Base-by-base conservation (phyloP, 2,113 vertebrate genomes). In the Campylomormyrus numenius region DNA sequence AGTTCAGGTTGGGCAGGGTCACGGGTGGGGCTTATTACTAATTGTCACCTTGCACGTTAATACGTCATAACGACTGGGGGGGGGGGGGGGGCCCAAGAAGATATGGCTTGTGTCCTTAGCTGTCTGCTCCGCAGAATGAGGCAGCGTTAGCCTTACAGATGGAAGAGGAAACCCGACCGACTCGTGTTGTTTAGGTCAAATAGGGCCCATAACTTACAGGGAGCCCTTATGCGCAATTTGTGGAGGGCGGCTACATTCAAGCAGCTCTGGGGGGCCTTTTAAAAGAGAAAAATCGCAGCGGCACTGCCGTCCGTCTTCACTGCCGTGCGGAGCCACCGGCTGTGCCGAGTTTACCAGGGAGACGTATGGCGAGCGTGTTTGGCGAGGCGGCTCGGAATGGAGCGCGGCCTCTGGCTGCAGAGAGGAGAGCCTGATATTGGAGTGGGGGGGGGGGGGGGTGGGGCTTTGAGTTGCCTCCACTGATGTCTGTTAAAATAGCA, bases 171-270 rank as follows among this genome's bases (percentile, higher is more conserved):
- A 83, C 35, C 49, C 80, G 31, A 53, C 49, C 74, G 17, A 58
- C 46, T 85, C 52, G 17, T 10, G 83, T 84, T 89, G 80, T 83
- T 89, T 77, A 84, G 50, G 77, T 89, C 80, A 89, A 85, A 89
- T 58, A 85, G 80, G 27, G 52, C 77, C 89, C 39, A 85, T 58
- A 85, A 89, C 39, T 56, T 85, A 89, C 77, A 62, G 27, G 84
- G 84, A 85, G 89, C 31, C 50, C 31, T n/a, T 17, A 27, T 87
- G 85, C 62, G 62, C 85, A 50, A 90, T 87, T 87, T 90, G 85
- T 74, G 45, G 56, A 39, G 58, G 45, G 49, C n/a, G 53, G 31
- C 21, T 39, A 19, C n/a, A 8, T 50, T n/a, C 21, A n/a, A 46
- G 21, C 48, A 24, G 58, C 66, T 46, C 39, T 58, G 48, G 80